Conservation (phyloP, 1,140 invertebrate genomes). For the Brachionus calyciflorus region DNA sequence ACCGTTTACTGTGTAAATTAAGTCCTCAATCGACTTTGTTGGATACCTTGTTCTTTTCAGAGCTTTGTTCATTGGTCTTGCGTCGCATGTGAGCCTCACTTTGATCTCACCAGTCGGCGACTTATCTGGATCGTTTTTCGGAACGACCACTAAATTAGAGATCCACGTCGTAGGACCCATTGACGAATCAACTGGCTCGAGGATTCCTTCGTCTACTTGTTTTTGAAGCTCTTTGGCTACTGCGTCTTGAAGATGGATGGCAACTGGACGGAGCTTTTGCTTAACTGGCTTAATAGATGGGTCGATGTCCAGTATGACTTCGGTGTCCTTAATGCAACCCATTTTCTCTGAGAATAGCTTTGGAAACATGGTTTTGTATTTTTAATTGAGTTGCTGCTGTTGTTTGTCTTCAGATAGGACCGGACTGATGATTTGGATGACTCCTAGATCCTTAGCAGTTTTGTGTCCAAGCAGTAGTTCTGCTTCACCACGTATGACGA, state of each 20-base stretch:
- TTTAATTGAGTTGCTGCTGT: neutral
- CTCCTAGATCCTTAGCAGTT: neutral
- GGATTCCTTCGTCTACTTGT: neutral
- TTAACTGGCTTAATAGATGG: neutral
- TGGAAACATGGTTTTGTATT: neutral
- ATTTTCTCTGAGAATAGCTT: neutral
- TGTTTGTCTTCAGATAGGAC: neutral
- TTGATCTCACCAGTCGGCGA: neutral
- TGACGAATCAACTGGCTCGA: neutral
- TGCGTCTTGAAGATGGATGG: neutral
- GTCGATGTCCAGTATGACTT: neutral
- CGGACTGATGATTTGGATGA: neutral
- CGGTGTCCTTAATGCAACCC: neutral
- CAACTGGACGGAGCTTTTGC: neutral
- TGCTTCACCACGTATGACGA: constrained; percentile 6
- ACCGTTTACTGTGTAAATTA: neutral
- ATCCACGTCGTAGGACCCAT: neutral
- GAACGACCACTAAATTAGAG: neutral
- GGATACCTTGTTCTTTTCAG: neutral
- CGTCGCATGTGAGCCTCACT: neutral
- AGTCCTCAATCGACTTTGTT: neutral
- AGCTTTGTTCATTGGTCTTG: neutral
- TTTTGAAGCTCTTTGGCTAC: neutral
- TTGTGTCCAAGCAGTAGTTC: neutral
- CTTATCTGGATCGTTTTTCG: neutral